Percentiles rank a stretch among this genome's conserved stretches.
These are phyloP conservation scores for Sminthurinus aureus DNA, from an alignment of 2,888 invertebrate genomes.

Conservation along the genomic window DNA sequence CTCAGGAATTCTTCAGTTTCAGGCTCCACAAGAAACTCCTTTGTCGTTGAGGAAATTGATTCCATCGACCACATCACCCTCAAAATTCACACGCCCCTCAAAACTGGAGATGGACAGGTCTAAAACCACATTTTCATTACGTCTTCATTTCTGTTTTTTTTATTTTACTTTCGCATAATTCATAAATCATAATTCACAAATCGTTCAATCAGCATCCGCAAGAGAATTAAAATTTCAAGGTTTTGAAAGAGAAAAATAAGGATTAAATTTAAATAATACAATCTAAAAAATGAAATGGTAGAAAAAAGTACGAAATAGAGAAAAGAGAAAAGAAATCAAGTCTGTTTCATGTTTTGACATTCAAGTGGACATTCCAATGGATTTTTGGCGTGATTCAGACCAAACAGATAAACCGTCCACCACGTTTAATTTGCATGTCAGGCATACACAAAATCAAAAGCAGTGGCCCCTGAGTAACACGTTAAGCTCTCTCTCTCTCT, in stretches of 20 bases:
- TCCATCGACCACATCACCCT: conserved; percentile 44
- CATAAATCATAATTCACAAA: not conserved
- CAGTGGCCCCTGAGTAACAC: too few species aligned
- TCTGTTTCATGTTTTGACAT: not conserved
- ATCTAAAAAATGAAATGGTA: not conserved
- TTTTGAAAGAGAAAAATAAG: not conserved
- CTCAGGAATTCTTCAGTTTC: not conserved
- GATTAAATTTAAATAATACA: not conserved
- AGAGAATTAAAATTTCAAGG: not conserved
- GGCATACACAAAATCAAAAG: too few species aligned
- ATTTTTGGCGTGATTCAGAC: not conserved
- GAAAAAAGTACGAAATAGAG: not conserved
- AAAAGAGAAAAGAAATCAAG: conserved; percentile 1
- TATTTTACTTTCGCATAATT: not conserved
- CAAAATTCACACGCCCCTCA: conserved; percentile 38
- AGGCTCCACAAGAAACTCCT: conserved; percentile 26
- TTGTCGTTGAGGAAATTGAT: conserved; percentile 39
- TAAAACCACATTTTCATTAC: not conserved
- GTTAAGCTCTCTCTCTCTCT: too few species aligned
- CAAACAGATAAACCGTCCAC: too few species aligned
- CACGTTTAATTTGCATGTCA: too few species aligned
- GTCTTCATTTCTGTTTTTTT: not conserved
- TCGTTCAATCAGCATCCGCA: not conserved
- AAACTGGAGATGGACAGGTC: conserved; percentile 39
- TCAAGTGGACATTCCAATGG: not conserved